Evolutionary conservation across 2,888 invertebrate species (phyloP).

Genomic region (Aromia moschata): DNA sequence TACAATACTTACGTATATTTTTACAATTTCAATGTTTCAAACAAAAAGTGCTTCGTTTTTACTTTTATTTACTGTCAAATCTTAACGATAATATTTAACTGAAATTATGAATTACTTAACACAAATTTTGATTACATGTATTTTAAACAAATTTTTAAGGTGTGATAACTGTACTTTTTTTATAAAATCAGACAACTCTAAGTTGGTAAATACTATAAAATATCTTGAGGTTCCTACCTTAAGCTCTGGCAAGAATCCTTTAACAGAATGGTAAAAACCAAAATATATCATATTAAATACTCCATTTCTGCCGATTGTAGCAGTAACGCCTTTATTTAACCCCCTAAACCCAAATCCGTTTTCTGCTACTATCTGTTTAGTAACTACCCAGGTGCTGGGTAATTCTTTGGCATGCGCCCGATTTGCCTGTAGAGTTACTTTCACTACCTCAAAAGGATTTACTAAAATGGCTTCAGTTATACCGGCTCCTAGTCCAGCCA

Average conservation of each 20-base stretch:
- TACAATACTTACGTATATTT: too few species aligned
- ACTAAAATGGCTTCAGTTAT: conserved; percentile 91
- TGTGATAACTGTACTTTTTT: too few species aligned
- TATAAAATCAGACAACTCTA: too few species aligned
- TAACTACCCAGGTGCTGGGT: conserved; percentile 75
- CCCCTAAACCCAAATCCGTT: conserved; percentile 83
- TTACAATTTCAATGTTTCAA: too few species aligned
- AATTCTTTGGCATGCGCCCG: conserved; percentile 70
- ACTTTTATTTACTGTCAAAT: too few species aligned
- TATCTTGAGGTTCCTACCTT: too few species aligned
- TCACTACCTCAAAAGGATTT: conserved; percentile 96
- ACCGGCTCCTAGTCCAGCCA: conserved; percentile 90
- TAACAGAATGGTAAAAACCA: conserved; percentile 93
- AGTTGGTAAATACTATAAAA: too few species aligned
- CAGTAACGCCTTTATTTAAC: conserved; percentile 86
- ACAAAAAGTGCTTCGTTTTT: too few species aligned
- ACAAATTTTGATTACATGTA: too few species aligned
- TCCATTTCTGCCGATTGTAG: conserved; percentile 90
- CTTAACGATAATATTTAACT: too few species aligned
- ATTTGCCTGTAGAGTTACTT: conserved; percentile 87
- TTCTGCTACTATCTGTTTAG: conserved; percentile 78
- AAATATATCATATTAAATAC: conserved; percentile 95
- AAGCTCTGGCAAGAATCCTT: conserved; percentile 74
- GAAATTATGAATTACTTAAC: too few species aligned
- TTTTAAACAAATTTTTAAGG: too few species aligned